Base-by-base conservation (phyloP, 92 coral and sea anemone species). In the Phenganax stokvisi region DNA sequence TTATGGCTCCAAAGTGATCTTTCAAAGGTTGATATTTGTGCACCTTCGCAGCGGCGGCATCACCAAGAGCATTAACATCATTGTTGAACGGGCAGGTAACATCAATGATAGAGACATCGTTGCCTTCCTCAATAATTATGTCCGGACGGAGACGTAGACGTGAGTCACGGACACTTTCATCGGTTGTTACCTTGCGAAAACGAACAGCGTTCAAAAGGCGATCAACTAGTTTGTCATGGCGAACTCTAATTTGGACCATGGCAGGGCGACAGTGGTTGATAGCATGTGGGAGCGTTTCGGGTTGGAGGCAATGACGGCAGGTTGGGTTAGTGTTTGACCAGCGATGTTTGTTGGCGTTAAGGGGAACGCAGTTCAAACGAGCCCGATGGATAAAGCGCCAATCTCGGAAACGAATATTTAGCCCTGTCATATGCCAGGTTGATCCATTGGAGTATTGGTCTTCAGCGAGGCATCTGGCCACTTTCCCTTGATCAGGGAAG, bases 381-480 rank as follows among this genome's bases (percentile, higher is more conserved):
- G 47, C 47, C 47, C 47, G 5, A 5, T 37, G 80, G 44, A 75
- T 25, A 25, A 37, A 37, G 47, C 47, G 47, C 47, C 47, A 37
- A 37, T 37, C 47, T 0, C 47, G 47, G 47, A 37, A 37, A 37
- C 47, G 5, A 37, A 37, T 1, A 2, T 37, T 37, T 5, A 37
- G 47, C 3, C 47, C 47, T 37, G 47, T 37, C 51, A 8, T 16
- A 37, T 57, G 75, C 85, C 85, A 81, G 12, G 77, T 20, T 37
- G 85, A 69, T 13, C 85, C 85, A 73, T 81, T 81, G 7, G 66
- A 78, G 66, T 52, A 81, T 29, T 54, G 63, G 78, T 81, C 77
- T 13, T 31, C 53, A 37, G 63, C 17, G 15, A 71, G 65, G 17
- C 77, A 62, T 12, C 78, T 65, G 62, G 78, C 85, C 37, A 81